These are phyloP conservation scores for Drosophila bocqueti DNA, from an alignment of 1,140 invertebrate genomes.

Conservation along the genomic window DNA sequence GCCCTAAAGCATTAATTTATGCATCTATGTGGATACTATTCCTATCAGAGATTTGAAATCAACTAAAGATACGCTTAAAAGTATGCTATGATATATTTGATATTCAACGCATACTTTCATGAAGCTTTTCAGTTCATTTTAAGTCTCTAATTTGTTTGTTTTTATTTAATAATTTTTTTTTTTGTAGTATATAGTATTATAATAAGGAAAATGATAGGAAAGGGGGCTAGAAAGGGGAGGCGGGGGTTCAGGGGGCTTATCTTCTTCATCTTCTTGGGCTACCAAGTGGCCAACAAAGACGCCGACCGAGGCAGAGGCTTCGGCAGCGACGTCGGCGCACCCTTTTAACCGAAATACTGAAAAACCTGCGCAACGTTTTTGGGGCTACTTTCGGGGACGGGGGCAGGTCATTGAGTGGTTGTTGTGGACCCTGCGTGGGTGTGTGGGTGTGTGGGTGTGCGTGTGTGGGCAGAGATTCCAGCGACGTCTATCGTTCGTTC, in stretches of 20 bases:
- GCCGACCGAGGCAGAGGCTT: constrained; percentile 24
- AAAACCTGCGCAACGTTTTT: constrained; percentile 56
- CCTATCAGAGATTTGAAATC: neutral
- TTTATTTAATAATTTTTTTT: neutral
- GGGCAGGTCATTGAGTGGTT: constrained; percentile 77
- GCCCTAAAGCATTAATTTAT: neutral
- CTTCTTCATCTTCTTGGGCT: constrained; percentile 13
- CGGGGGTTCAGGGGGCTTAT: constrained; percentile 1
- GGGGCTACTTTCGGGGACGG: constrained; percentile 11
- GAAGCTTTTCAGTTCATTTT: neutral
- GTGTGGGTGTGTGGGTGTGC: constrained; percentile 18
- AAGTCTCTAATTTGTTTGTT: neutral
- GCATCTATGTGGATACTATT: neutral
- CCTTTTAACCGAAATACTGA: constrained; percentile 64
- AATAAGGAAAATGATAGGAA: neutral
- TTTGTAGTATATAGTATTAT: neutral
- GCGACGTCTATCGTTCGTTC: constrained; percentile 49
- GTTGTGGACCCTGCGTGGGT: constrained; percentile 48
- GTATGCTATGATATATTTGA: neutral
- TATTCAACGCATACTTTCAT: neutral
- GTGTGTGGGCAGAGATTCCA: constrained; percentile 56
- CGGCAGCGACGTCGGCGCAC: constrained; percentile 60
- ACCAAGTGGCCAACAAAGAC: constrained; percentile 55
- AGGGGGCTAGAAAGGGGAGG: neutral
- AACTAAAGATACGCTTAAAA: neutral